phyloP scores from a whole-genome alignment of 2,888 invertebrate species.

The Lycophotia porphyrea region DNA sequence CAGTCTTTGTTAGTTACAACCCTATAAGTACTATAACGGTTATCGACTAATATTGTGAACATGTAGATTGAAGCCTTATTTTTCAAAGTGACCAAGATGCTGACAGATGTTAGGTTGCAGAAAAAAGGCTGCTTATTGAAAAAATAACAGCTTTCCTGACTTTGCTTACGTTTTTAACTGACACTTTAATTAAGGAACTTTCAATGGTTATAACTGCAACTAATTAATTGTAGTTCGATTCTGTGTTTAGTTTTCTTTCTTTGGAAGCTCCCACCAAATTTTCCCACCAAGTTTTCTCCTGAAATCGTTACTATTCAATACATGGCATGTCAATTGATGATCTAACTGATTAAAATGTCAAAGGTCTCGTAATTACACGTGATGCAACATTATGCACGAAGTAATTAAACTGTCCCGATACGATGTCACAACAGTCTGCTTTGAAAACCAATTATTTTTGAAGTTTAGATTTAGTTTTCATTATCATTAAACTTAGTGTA shows the following conservation, averaged over 20 bases:
- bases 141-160: neutral
- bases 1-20: slow-evolving; percentile 7
- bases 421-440: neutral
- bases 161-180: neutral
- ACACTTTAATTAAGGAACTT: neutral
- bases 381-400: neutral
- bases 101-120: too few species aligned
- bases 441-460: slow-evolving; percentile 23
- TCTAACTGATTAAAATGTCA: neutral
- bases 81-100: neutral
- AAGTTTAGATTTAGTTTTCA: slow-evolving; percentile 27
- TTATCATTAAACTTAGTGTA: slow-evolving; percentile 26
- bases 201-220: neutral
- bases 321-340: neutral
- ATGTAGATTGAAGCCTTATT: neutral
- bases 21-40: neutral
- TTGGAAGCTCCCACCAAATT: neutral
- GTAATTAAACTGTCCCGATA: slow-evolving; percentile 2
- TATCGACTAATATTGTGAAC: neutral
- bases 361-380: neutral
- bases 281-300: neutral
- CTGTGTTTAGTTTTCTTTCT: neutral
- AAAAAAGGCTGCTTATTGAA: neutral
- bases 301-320: neutral
- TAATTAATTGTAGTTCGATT: neutral